A percentile compares a stretch with the other conserved stretches of the same genome.
phyloP scores from a whole-genome alignment of 2,888 invertebrate species.

The Eledone cirrhosa region DNA sequence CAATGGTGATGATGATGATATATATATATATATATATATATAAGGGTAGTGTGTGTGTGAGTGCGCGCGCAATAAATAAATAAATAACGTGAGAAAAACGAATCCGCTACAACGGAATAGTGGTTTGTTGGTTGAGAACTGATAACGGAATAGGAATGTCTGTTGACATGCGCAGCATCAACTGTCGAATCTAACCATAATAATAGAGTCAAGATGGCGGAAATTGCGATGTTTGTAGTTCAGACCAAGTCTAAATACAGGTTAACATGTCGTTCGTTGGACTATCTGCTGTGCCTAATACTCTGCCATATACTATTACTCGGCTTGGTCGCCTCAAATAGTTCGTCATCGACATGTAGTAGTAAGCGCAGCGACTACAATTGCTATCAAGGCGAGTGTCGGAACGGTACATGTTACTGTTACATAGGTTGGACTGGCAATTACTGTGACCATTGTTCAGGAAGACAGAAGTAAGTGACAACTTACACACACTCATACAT shows the following conservation, averaged over 20 bases:
- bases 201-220: conserved; percentile 23
- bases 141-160: too few species aligned
- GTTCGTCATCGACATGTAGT: conserved; percentile 4
- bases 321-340: conserved; percentile 22
- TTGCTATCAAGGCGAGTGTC: conserved; percentile 79
- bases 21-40: background rate
- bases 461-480: conserved; percentile 47
- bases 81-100: too few species aligned
- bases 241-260: conserved; percentile 29
- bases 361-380: conserved; percentile 38
- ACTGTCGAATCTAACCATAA: background rate
- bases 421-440: conserved; percentile 84
- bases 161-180: conserved; percentile 19
- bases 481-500: too few species aligned
- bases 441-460: conserved; percentile 76
- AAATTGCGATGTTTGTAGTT: conserved; percentile 28
- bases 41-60: too few species aligned
- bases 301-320: conserved; percentile 22
- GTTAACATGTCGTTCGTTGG: conserved; percentile 20
- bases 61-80: too few species aligned
- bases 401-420: conserved; percentile 82
- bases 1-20: too few species aligned
- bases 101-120: too few species aligned
- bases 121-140: too few species aligned
- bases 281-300: conserved; percentile 4